phyloP scores from a whole-genome alignment of 2,113 vertebrate genomes.

The Embiotoca jacksoni region DNA sequence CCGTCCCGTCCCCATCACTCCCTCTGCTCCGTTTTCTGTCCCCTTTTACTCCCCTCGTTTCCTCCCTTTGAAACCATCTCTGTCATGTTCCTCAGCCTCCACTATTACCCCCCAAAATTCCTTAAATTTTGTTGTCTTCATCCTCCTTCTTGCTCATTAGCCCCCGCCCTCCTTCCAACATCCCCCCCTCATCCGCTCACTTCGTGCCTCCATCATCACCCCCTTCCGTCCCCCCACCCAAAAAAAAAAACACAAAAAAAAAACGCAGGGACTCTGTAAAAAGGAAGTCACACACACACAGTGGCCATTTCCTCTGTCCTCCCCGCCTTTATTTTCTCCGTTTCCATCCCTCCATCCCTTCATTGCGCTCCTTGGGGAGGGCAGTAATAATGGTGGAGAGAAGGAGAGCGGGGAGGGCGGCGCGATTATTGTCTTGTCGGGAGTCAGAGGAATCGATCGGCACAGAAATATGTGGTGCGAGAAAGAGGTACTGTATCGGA shows the following conservation, averaged over 20 bases:
- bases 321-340: constrained; percentile 69
- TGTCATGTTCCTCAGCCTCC: constrained; percentile 39
- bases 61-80: constrained; percentile 53
- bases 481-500: constrained; percentile 95
- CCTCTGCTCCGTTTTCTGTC: constrained; percentile 34
- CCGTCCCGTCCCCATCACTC: constrained; percentile 41
- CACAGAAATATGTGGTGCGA: constrained; percentile 96
- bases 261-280: constrained; percentile 52
- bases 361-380: constrained; percentile 83
- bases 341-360: constrained; percentile 75
- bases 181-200: constrained; percentile 25
- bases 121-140: constrained; percentile 30
- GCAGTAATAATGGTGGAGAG: constrained; percentile 93
- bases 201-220: constrained; percentile 45
- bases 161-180: not conserved
- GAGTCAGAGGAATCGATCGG: constrained; percentile 97
- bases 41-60: constrained; percentile 44
- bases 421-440: constrained; percentile 98
- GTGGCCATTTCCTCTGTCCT: constrained; percentile 76
- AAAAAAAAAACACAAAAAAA: too few relatives aligned
- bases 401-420: constrained; percentile 88
- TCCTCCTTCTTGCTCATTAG: constrained; percentile 30
- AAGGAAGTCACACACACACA: constrained; percentile 67
- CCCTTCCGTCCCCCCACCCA: not conserved
- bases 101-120: constrained; percentile 39